Evolutionary conservation across 2,797 vertebrate species (phyloP).

Genomic region (Sylvilagus floridanus): DNA sequence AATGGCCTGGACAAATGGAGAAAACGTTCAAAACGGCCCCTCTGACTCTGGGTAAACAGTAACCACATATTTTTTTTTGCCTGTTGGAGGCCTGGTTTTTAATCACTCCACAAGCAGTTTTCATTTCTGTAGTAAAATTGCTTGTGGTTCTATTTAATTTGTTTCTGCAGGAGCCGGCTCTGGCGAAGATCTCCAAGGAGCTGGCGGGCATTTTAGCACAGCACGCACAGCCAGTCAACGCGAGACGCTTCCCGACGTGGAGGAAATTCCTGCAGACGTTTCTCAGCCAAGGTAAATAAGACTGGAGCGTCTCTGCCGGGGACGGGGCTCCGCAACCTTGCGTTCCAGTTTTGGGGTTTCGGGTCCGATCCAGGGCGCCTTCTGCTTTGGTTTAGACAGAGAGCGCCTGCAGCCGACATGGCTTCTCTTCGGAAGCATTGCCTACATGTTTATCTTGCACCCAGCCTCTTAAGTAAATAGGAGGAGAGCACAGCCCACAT

Average conservation of each 20-base stretch:
- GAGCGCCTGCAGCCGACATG: neutral
- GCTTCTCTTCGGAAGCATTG: constrained; percentile 29
- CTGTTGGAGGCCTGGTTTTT: constrained; percentile 92
- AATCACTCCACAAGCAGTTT: constrained; percentile 93
- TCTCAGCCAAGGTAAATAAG: constrained; percentile 95
- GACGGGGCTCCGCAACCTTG: constrained; percentile 81
- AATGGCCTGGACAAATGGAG: constrained; percentile 77
- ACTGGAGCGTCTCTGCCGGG: constrained; percentile 86
- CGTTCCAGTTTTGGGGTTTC: constrained; percentile 79
- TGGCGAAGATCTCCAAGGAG: constrained; percentile 93
- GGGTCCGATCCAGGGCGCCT: constrained; percentile 73
- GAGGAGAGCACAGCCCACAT: neutral
- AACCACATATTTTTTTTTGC: constrained; percentile 88
- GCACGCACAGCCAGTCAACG: constrained; percentile 92
- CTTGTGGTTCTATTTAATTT: constrained; percentile 93
- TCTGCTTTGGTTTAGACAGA: constrained; percentile 18
- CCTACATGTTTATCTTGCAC: constrained; percentile 59
- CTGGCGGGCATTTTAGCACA: constrained; percentile 93
- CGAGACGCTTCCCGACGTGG: constrained; percentile 94
- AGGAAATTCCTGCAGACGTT: constrained; percentile 94
- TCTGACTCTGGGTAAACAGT: constrained; percentile 92
- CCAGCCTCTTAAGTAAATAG: constrained; percentile 55
- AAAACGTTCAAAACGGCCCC: constrained; percentile 87
- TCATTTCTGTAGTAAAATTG: constrained; percentile 93
- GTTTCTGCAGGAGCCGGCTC: constrained; percentile 93